Base-by-base conservation (phyloP, 2,888 invertebrate species). In the Augochlorella aurata region DNA sequence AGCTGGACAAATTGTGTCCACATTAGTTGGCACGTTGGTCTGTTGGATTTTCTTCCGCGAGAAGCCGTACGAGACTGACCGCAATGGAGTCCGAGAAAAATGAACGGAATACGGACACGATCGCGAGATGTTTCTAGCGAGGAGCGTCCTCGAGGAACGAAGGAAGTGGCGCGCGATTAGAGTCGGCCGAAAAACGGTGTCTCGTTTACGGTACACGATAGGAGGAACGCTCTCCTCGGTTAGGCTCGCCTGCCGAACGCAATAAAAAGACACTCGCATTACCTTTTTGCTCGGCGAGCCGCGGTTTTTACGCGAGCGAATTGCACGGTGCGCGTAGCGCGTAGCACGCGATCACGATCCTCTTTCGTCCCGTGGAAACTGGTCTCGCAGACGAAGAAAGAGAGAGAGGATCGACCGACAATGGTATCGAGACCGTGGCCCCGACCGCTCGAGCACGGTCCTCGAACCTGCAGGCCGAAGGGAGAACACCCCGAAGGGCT, bases 331-430 rank as follows among this genome's bases (percentile, higher is more conserved):
- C 50, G 24, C 58, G 24, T 21, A 0, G 58, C 38, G 61, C 77
- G 70, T 58, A 69, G 61, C 50, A 65, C 72, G 73, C 74, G 79
- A 82, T 67, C 69, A 76, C 44, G 66, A 54, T 75, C 49, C 21
- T 68, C 68, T 54, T 82, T 69, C 47, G 63, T 49, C 47, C 52
- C 61, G 80, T 80, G 71, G 77, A 77, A 85, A 85, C 79, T 77
- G 77, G 76, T 87, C 79, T 83, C 24, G 58, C 0, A 0, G 18
- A 50, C 16, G 7, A 4, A 38, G 38, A 38, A 7, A 38, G 38
- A 38, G 38, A 5, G 38, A 38, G 84, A 79, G 83, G 79, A 87
- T 87, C 85, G 84, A 81, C 84, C 87, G 80, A 86, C 87, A 87
- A 90, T 85, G 79, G 85, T 83, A 87, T 85, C 87, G 86, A 85